Conservation (phyloP, 2,888 invertebrate species). For the Trissolcus japonicus region DNA sequence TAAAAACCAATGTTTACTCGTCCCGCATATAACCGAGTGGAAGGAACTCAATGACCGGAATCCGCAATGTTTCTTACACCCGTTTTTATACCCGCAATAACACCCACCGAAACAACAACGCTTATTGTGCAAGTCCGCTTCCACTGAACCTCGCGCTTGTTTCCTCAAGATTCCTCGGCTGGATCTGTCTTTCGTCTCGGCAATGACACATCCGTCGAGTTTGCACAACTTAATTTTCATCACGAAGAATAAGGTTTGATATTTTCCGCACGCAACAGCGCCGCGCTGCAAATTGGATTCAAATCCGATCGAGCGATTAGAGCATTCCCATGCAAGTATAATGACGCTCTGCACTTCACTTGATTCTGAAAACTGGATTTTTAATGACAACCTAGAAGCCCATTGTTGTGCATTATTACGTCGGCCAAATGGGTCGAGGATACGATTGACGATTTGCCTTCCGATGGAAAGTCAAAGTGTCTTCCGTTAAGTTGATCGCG, state of each 20-base stretch:
- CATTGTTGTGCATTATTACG: conserved; percentile 55
- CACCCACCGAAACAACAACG: conserved; percentile 33
- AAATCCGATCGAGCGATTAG: conserved; percentile 3
- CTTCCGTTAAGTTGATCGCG: conserved; percentile 5
- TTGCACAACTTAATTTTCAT: conserved; percentile 27
- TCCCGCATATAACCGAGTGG: neutral
- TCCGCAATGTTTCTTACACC: conserved; percentile 24
- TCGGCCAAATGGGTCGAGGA: conserved; percentile 68
- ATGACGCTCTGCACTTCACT: conserved; percentile 1
- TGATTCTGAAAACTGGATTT: conserved; percentile 23
- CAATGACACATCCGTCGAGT: conserved; percentile 21
- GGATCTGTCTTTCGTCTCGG: conserved; percentile 45
- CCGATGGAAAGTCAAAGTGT: conserved; percentile 21
- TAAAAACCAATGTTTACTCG: conserved; percentile 6
- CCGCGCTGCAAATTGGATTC: neutral
- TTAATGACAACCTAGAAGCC: conserved; percentile 36
- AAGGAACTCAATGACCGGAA: conserved; percentile 9
- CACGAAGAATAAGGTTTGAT: neutral
- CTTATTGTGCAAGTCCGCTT: conserved; percentile 35
- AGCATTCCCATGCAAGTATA: conserved; percentile 16
- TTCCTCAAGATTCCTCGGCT: conserved; percentile 20
- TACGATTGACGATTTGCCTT: conserved; percentile 61
- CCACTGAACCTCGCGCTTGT: conserved; percentile 33
- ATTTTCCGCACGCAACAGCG: neutral
- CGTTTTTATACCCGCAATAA: conserved; percentile 23